Percentiles rank a stretch among this genome's conserved stretches.
Evolutionary conservation across 2,113 vertebrate species (phyloP).

Genomic region (Pomatorhinus ruficollis): DNA sequence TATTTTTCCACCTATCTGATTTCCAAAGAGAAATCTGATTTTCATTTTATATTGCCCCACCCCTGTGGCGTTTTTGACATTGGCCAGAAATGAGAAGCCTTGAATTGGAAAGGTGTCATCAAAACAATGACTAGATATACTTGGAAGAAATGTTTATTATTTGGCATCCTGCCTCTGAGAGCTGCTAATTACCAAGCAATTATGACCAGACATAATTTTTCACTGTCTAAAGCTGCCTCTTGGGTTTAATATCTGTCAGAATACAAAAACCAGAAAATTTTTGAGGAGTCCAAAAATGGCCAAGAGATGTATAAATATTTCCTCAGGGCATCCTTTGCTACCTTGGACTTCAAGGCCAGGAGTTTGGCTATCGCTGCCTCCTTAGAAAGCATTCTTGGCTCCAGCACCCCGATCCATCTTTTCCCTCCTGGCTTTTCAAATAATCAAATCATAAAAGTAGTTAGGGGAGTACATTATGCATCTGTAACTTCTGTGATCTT

Average conservation of each 20-base stretch:
- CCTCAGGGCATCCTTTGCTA: conserved; percentile 19
- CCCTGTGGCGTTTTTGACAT: neutral
- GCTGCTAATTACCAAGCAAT: conserved; percentile 44
- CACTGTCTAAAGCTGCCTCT: neutral
- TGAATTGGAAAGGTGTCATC: conserved; percentile 34
- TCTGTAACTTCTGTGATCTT: conserved; percentile 40
- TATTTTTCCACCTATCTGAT: neutral
- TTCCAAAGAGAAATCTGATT: neutral
- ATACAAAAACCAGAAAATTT: conserved; percentile 13
- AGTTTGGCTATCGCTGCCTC: neutral
- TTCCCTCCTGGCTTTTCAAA: conserved; percentile 25
- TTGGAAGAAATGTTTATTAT: conserved; percentile 38
- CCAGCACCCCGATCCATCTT: neutral
- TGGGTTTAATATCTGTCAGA: conserved; percentile 16
- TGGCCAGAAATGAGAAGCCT: neutral
- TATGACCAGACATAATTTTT: conserved; percentile 22
- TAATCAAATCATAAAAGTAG: conserved; percentile 27
- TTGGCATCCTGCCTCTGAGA: neutral
- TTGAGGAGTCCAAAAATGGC: neutral
- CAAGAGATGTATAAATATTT: conserved; percentile 1
- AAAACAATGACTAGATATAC: conserved; percentile 44
- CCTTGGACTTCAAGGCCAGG: neutral
- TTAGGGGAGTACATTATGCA: neutral
- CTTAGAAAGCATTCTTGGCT: conserved; percentile 63
- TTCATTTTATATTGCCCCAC: neutral